A percentile compares a stretch with the other conserved stretches of the same genome.
These are phyloP conservation scores for Drosophila bunnanda DNA, from an alignment of 2,888 invertebrate genomes.

Conservation along the genomic window DNA sequence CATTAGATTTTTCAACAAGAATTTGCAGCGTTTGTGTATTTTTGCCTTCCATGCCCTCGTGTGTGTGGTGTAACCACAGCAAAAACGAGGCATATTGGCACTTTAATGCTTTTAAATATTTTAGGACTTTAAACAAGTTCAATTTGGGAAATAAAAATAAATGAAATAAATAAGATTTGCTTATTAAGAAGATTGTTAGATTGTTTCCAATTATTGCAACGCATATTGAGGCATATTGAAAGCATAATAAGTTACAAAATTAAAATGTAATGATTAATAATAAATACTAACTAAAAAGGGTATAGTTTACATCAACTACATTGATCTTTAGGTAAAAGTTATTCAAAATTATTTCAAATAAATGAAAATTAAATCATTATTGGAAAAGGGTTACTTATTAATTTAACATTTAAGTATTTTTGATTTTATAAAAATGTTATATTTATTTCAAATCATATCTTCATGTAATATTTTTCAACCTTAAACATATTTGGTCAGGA, in stretches of 20 bases:
- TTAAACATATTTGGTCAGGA: no score
- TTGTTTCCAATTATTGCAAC: not conserved
- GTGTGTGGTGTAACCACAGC: constrained; percentile 12
- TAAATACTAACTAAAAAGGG: not conserved
- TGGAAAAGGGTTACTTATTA: no score
- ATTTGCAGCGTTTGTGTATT: constrained; percentile 66
- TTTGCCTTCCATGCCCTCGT: constrained; percentile 29
- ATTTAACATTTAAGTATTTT: no score
- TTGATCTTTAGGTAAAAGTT: not conserved
- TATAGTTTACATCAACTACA: not conserved
- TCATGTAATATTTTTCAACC: no score
- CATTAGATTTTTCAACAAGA: constrained; percentile 73
- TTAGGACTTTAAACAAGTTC: not conserved
- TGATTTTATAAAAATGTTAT: no score
- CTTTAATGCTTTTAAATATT: constrained; percentile 9
- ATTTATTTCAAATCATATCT: no score
- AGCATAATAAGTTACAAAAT: not conserved
- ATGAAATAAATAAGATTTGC: not conserved
- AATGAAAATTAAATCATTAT: no score
- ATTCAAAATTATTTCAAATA: no score
- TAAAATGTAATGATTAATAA: not conserved
- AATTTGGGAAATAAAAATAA: not conserved
- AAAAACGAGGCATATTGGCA: constrained; percentile 23
- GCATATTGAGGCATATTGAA: not conserved
- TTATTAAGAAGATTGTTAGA: not conserved